These are phyloP conservation scores for Dipodomys stephensi DNA, from an alignment of 2,113 vertebrate species.

Conservation along the genomic window DNA sequence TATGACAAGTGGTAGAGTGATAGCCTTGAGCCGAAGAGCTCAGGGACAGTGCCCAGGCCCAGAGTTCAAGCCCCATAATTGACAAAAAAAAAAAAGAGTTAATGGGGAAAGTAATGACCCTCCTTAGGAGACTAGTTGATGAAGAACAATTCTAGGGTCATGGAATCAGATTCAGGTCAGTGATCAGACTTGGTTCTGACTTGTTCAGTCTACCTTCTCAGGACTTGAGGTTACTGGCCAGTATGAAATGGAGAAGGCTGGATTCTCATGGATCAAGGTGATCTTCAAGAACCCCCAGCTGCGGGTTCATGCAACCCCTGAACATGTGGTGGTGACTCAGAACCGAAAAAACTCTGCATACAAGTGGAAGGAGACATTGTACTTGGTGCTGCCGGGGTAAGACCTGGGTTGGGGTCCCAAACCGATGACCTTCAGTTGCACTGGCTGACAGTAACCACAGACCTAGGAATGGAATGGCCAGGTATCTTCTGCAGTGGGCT, in stretches of 20 bases:
- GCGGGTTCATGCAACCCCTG: constrained; percentile 36
- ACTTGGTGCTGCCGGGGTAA: constrained; percentile 36
- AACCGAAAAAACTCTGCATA: constrained; percentile 10
- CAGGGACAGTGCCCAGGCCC: too few species aligned
- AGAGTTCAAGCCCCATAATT: too few species aligned
- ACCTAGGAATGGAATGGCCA: not conserved
- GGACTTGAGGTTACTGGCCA: constrained; percentile 81
- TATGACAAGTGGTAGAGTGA: too few species aligned
- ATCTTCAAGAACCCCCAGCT: constrained; percentile 48
- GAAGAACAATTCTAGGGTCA: not conserved
- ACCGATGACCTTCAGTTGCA: not conserved
- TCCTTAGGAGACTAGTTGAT: not conserved
- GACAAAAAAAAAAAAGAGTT: too few species aligned
- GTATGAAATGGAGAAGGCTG: constrained; percentile 33
- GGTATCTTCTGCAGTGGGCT: not conserved
- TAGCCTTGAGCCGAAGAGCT: too few species aligned
- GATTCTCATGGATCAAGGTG: constrained; percentile 81
- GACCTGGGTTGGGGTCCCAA: not conserved
- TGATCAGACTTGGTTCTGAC: not conserved
- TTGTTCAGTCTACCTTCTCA: constrained; percentile 50
- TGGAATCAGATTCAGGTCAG: not conserved
- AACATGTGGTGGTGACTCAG: constrained; percentile 60
- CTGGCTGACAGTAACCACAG: not conserved
- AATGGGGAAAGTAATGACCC: not conserved
- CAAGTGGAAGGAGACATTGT: constrained; percentile 70